Evolutionary conservation across 2,113 vertebrate genomes (phyloP).

Genomic region (Thermophis baileyi): DNA sequence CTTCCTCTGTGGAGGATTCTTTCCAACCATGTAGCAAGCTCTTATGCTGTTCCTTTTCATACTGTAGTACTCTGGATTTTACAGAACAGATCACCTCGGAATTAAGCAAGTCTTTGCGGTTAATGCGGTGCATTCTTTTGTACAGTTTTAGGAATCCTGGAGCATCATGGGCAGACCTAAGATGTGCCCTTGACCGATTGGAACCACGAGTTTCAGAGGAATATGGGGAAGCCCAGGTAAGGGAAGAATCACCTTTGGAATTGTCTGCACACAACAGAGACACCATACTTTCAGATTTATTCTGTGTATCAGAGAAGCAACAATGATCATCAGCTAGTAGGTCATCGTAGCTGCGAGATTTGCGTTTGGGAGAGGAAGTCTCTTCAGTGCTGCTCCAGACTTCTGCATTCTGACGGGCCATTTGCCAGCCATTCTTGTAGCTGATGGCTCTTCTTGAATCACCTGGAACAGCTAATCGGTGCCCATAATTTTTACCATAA

Average conservation of each 20-base stretch:
- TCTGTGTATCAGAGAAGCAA: slow-evolving; percentile 67
- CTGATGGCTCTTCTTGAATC: slow-evolving; percentile 79
- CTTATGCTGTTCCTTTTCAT: slow-evolving; percentile 81
- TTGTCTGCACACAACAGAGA: slow-evolving; percentile 82
- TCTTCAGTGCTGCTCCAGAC: slow-evolving; percentile 90
- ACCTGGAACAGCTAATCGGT: slow-evolving; percentile 74
- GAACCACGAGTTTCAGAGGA: slow-evolving; percentile 44
- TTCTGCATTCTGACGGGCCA: slow-evolving; percentile 79
- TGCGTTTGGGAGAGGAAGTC: slow-evolving; percentile 74
- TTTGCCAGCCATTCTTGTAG: slow-evolving; percentile 87
- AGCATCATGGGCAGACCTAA: slow-evolving; percentile 79
- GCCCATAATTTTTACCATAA: slow-evolving; percentile 70
- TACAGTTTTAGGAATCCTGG: slow-evolving; percentile 91
- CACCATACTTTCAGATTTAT: slow-evolving; percentile 86
- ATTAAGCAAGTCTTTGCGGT: slow-evolving; percentile 85
- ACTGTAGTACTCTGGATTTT: slow-evolving; percentile 85
- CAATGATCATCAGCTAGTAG: slow-evolving; percentile 77
- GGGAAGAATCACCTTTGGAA: slow-evolving; percentile 59
- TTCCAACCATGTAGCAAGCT: slow-evolving; percentile 71
- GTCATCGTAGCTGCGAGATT: slow-evolving; percentile 87
- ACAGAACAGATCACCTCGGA: slow-evolving; percentile 92
- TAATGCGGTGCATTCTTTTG: slow-evolving; percentile 93
- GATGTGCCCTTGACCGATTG: slow-evolving; percentile 73
- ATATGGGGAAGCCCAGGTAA: slow-evolving; percentile 63
- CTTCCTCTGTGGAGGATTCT: slow-evolving; percentile 79